Evolutionary conservation across 2,888 invertebrate species (phyloP).

Genomic region (Eumacrocentrus americanus): DNA sequence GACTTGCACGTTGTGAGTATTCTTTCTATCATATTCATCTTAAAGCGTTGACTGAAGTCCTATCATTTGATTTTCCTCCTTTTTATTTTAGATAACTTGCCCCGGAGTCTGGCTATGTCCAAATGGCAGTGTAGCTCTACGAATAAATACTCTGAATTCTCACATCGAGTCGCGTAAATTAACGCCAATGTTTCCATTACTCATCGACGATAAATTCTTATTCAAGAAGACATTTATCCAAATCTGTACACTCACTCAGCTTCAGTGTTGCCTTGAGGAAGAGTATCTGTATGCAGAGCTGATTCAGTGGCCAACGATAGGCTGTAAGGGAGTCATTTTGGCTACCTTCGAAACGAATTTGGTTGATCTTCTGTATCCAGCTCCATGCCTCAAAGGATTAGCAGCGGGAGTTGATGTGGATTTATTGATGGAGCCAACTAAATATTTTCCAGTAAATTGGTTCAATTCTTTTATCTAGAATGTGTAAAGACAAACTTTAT

Average conservation of each 20-base stretch:
- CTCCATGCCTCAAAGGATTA: slow-evolving; percentile 64
- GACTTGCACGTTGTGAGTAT: slow-evolving; percentile 57
- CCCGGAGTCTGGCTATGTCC: slow-evolving; percentile 88
- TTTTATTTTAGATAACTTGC: slow-evolving; percentile 70
- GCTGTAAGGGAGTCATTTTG: slow-evolving; percentile 63
- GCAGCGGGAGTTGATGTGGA: slow-evolving; percentile 69
- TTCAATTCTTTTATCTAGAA: too few species aligned
- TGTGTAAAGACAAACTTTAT: not conserved
- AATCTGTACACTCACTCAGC: slow-evolving; percentile 60
- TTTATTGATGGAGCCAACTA: slow-evolving; percentile 72
- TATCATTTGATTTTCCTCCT: not conserved
- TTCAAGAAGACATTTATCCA: slow-evolving; percentile 68
- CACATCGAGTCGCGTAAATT: slow-evolving; percentile 72
- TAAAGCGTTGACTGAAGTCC: not conserved
- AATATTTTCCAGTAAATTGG: slow-evolving; percentile 73
- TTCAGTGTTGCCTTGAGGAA: slow-evolving; percentile 64
- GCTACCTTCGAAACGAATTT: slow-evolving; percentile 71
- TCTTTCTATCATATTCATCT: not conserved
- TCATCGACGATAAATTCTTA: slow-evolving; percentile 74
- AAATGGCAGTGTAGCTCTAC: slow-evolving; percentile 76
- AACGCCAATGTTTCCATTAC: slow-evolving; percentile 74
- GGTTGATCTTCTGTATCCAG: slow-evolving; percentile 71
- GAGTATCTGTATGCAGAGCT: slow-evolving; percentile 71
- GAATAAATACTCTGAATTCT: slow-evolving; percentile 72
- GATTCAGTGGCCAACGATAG: slow-evolving; percentile 66